Percentiles rank a stretch among this genome's conserved stretches.
phyloP scores from a whole-genome alignment of 2,888 invertebrate genomes.

The Dicyrtoma fusca region DNA sequence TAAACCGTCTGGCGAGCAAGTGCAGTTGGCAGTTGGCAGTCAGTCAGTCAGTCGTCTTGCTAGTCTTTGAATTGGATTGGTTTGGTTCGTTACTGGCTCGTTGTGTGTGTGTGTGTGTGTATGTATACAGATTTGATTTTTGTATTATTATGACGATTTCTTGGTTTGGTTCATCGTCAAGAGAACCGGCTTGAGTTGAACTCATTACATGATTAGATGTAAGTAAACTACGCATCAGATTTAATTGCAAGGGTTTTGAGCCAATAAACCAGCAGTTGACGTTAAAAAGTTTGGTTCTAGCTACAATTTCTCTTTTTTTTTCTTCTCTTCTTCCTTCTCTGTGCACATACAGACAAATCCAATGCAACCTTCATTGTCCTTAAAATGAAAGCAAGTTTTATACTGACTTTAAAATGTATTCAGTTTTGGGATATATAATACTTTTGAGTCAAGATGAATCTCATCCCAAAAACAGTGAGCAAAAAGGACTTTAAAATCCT shows the following conservation, averaged over 20 bases:
- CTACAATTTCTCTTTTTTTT: constrained; percentile 4
- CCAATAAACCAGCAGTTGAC: constrained; percentile 17
- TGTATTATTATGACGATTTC: neutral
- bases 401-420: neutral
- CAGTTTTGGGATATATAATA: neutral
- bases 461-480: no score
- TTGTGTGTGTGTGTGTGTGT: no score
- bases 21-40: neutral
- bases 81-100: neutral
- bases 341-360: neutral
- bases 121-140: neutral
- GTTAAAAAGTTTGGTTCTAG: neutral
- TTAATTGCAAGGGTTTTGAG: constrained; percentile 18
- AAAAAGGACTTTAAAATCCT: no score
- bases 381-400: constrained; percentile 23
- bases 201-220: constrained; percentile 25
- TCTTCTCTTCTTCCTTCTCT: neutral
- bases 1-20: no score
- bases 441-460: no score
- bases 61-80: neutral
- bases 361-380: neutral
- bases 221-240: constrained; percentile 20
- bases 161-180: no score
- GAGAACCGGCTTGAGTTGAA: constrained; percentile 19
- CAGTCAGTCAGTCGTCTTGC: neutral